phyloP scores from a whole-genome alignment of 2,888 invertebrate genomes.

The Ischnura elegans region DNA sequence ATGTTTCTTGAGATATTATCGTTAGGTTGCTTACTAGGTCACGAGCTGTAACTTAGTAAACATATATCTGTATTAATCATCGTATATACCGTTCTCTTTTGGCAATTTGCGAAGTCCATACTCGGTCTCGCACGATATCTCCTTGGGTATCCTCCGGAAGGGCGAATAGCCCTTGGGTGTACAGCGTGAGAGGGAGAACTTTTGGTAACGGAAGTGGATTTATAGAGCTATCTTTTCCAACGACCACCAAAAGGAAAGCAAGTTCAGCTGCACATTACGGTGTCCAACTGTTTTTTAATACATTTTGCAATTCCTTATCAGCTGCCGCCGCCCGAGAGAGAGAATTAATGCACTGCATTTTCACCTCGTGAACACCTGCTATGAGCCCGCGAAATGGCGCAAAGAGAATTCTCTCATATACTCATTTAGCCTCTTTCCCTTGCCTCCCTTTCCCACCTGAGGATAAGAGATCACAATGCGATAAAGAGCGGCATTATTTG shows the following conservation, averaged over 20 bases:
- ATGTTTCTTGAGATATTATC: no score
- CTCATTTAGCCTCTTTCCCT: not conserved
- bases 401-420: not conserved
- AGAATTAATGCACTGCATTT: not conserved
- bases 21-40: no score
- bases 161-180: no score
- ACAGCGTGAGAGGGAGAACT: not conserved
- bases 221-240: not conserved
- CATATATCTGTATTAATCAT: no score
- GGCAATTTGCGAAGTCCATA: no score
- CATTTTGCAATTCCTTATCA: not conserved
- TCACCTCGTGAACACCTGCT: not conserved
- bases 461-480: not conserved
- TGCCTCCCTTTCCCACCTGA: not conserved
- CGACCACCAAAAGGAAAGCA: not conserved
- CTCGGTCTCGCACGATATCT: no score
- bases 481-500: not conserved
- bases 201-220: not conserved
- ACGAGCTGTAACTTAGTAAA: no score
- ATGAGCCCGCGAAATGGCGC: not conserved
- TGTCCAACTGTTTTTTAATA: not conserved
- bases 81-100: no score
- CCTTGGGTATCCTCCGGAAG: no score
- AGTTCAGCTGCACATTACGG: not conserved
- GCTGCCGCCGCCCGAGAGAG: not conserved